These are phyloP conservation scores for Strix uralensis DNA, from an alignment of 2,113 vertebrate species.

Conservation along the genomic window DNA sequence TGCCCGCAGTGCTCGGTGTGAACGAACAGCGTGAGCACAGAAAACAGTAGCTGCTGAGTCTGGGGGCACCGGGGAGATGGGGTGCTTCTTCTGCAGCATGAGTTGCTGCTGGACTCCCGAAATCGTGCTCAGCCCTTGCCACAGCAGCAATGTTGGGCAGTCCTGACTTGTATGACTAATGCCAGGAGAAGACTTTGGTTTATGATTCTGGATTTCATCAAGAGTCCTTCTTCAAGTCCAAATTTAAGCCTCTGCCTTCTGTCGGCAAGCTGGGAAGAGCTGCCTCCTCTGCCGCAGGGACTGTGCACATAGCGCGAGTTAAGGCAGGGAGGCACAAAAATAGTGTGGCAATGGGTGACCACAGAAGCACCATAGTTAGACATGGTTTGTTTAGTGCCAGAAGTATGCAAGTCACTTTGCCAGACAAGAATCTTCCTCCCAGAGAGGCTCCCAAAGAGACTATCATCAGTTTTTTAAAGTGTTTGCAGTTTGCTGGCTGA, in stretches of 20 bases:
- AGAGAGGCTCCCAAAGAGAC: conserved; percentile 39
- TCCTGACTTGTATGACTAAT: neutral
- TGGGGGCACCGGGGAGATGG: neutral
- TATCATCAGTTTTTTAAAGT: conserved; percentile 36
- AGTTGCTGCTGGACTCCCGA: neutral
- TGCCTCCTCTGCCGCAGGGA: neutral
- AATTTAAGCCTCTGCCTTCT: conserved; percentile 1
- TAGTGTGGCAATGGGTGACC: conserved; percentile 12
- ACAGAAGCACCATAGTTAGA: conserved; percentile 45
- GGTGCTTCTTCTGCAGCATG: neutral
- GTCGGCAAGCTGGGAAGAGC: neutral
- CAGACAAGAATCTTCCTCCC: conserved; percentile 33
- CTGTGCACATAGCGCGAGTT: accelerated
- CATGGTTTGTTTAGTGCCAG: conserved; percentile 22
- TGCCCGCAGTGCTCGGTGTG: neutral
- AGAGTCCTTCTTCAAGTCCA: neutral
- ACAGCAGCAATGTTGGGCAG: accelerated
- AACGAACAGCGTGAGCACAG: accelerated
- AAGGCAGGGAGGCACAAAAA: conserved; percentile 19
- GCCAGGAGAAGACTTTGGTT: neutral
- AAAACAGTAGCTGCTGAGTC: neutral
- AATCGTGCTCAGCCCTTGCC: neutral
- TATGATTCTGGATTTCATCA: conserved; percentile 45
- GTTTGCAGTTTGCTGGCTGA: conserved; percentile 42
- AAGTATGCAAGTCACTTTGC: conserved; percentile 30